Percentiles rank a stretch among this genome's conserved stretches.
These are phyloP conservation scores for Corythornis cristatus DNA, from an alignment of 2,113 vertebrate species.

Conservation along the genomic window DNA sequence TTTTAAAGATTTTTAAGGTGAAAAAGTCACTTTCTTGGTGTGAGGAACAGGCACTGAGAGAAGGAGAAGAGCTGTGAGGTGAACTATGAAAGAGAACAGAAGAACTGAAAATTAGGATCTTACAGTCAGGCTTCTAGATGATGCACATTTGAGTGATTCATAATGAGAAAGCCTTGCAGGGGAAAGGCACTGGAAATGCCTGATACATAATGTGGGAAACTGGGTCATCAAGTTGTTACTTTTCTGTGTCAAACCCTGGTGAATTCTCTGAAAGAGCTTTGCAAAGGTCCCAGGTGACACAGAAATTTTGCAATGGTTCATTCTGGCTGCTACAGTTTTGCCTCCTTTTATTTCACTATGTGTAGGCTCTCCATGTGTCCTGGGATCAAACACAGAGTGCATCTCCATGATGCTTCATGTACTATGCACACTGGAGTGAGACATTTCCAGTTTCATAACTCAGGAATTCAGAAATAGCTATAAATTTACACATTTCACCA, in stretches of 20 bases:
- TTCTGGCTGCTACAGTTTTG: not conserved
- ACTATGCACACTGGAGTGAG: slow-evolving; percentile 9
- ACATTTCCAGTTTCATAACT: slow-evolving; percentile 56
- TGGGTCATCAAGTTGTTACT: not conserved
- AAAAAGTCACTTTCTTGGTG: not conserved
- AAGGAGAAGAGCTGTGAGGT: not conserved
- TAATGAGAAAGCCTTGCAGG: not conserved
- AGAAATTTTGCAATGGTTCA: not conserved
- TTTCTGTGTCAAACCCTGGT: not conserved
- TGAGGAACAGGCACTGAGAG: not conserved
- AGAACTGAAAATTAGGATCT: not conserved
- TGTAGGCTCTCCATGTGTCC: not conserved
- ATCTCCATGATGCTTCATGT: not conserved
- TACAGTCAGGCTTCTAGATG: not conserved
- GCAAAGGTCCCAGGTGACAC: not conserved
- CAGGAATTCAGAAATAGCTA: slow-evolving; percentile 66
- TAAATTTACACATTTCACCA: slow-evolving; percentile 66
- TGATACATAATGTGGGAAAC: not conserved
- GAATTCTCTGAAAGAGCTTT: not conserved
- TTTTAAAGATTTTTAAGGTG: not conserved
- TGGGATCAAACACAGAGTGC: slow-evolving; percentile 1
- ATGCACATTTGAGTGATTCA: not conserved
- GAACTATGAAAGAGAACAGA: not conserved
- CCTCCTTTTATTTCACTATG: not conserved
- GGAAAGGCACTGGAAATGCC: not conserved